These are phyloP conservation scores for Tenthredo scrophulariae DNA, from an alignment of 2,888 invertebrate species.

Conservation along the genomic window DNA sequence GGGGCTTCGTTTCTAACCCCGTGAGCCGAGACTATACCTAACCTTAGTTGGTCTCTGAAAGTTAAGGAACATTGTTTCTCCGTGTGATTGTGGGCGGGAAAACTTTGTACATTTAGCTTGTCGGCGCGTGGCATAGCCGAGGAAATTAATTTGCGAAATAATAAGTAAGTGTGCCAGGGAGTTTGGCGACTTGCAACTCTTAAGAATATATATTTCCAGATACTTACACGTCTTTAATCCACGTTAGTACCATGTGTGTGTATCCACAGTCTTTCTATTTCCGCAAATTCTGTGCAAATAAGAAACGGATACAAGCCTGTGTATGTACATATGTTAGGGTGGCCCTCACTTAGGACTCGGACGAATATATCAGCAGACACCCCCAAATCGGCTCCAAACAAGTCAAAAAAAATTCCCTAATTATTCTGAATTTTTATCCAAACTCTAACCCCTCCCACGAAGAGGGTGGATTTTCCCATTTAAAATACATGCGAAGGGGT, in stretches of 20 bases:
- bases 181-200: not conserved
- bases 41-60: not conserved
- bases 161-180: slow-evolving; percentile 28
- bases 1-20: slow-evolving; percentile 39
- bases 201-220: not conserved
- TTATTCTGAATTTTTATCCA: too few species aligned
- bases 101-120: slow-evolving; percentile 71
- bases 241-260: not conserved
- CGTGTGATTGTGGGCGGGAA: slow-evolving; percentile 68
- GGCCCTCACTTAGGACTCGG: too few species aligned
- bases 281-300: too few species aligned
- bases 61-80: slow-evolving; percentile 66
- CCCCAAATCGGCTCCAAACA: too few species aligned
- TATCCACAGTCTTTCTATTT: too few species aligned
- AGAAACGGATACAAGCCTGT: too few species aligned
- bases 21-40: slow-evolving; percentile 11
- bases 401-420: too few species aligned
- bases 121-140: slow-evolving; percentile 59
- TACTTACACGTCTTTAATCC: not conserved
- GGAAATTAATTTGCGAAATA: slow-evolving; percentile 50
- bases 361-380: too few species aligned
- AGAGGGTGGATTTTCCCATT: too few species aligned
- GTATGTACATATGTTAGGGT: too few species aligned
- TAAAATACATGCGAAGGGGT: too few species aligned
- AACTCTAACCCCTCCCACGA: too few species aligned